Percentiles rank a stretch among this genome's conserved stretches.
These are phyloP conservation scores for Synaphobranchus kaupii DNA, from an alignment of 2,797 vertebrate species.

Conservation along the genomic window DNA sequence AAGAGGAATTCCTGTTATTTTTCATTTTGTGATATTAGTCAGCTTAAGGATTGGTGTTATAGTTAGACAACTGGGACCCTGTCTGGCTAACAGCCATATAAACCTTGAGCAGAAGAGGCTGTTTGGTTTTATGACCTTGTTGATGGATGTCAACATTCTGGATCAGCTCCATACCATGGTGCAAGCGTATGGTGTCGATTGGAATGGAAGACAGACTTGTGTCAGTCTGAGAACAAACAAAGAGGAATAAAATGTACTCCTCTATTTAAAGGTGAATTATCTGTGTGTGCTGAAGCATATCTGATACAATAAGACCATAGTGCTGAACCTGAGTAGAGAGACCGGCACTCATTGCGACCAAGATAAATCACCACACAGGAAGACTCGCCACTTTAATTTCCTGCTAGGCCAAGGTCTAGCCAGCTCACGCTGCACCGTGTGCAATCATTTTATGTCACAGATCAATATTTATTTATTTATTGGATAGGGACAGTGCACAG, in stretches of 20 bases:
- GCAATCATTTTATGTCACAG: conserved; percentile 45
- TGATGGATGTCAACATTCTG: not conserved
- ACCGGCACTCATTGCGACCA: conserved; percentile 33
- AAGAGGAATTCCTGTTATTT: too few species aligned
- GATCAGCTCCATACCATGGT: not conserved
- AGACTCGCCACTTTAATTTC: conserved; percentile 50
- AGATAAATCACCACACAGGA: conserved; percentile 40
- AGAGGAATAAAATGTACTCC: not conserved
- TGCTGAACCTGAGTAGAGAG: not conserved
- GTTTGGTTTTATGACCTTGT: not conserved
- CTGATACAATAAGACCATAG: not conserved
- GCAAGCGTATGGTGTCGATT: not conserved
- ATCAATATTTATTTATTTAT: conserved; percentile 44
- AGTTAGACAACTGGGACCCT: not conserved
- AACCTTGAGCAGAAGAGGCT: not conserved
- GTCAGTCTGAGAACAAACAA: not conserved
- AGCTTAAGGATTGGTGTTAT: not conserved
- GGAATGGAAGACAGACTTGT: not conserved
- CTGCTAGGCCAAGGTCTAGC: conserved; percentile 34
- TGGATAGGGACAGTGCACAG: not conserved
- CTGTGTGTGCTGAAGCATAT: not conserved
- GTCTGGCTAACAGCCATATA: not conserved
- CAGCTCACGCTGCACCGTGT: not conserved
- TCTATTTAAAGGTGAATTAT: conserved; percentile 1
- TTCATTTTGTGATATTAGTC: not conserved